Base-by-base conservation (phyloP, 1,140 invertebrate genomes). In the Euwallacea similis region DNA sequence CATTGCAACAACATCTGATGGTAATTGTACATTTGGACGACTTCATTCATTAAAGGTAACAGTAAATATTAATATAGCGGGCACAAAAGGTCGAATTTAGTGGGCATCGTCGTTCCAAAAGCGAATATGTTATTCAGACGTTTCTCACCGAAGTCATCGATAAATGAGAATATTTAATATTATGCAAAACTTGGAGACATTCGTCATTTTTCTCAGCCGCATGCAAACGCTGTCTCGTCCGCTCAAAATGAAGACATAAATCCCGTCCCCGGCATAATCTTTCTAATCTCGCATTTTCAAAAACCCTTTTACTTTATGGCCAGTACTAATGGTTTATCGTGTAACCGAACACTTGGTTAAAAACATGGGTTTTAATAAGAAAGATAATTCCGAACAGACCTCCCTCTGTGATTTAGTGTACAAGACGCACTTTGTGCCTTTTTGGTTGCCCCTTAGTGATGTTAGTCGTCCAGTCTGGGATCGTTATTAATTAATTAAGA, bases 271-370 rank as follows among this genome's bases (percentile, higher is more conserved):
- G 13, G 13, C 46, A 13, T 13, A 50, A 50, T 50, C 46, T 50
- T 50, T 50, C 46, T 50, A 50, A 50, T 50, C 46, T 50, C 9
- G 9, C 46, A 50, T 50, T 50, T 50, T 50, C 2, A 50, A 50
- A 50, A 50, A 50, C 11, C 16, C 21, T 10, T 15, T 58, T 58
- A 58, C 11, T 58, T 58, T 58, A 58, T 58, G 55, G 55, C 21
- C 16, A 10, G n/a, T 16, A 58, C 55, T 33, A 33, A 58, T 33
- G 55, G 55, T 58, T 58, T 16, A 58, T 58, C 55, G 21, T 10
- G 55, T 58, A 58, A 58, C 55, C 21, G 55, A 58, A 58, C 21
- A 58, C 55, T 58, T 58, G 13, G 10, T 58, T 16, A 58, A 58
- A 58, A 58, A 58, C 13, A 33, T 16, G 13, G 8, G 21, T 33